These are phyloP conservation scores for Rhinichthys klamathensis DNA, from an alignment of 2,113 vertebrate species.

Conservation along the genomic window DNA sequence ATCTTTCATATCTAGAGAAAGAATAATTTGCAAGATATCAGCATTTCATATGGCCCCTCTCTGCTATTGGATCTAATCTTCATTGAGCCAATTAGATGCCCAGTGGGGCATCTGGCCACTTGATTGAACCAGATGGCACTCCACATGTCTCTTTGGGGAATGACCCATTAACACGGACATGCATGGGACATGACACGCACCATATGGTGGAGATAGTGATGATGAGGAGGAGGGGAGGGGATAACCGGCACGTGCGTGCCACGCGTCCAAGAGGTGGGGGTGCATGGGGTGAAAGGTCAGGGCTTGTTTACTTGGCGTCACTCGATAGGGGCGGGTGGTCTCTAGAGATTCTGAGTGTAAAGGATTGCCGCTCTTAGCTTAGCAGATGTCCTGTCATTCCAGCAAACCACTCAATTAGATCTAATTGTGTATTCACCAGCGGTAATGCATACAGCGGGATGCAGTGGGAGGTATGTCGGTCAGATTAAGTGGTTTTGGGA, in stretches of 20 bases:
- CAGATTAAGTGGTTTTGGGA: not conserved
- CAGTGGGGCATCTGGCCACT: constrained; percentile 64
- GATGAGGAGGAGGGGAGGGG: constrained; percentile 51
- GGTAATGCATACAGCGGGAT: not conserved
- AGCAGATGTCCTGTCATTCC: constrained; percentile 71
- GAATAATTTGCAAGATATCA: constrained; percentile 5
- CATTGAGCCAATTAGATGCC: constrained; percentile 76
- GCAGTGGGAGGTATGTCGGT: not conserved
- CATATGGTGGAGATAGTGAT: constrained; percentile 54
- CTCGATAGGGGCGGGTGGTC: constrained; percentile 57
- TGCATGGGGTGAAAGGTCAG: constrained; percentile 61
- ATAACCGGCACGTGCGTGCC: constrained; percentile 66
- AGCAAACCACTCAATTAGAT: constrained; percentile 18
- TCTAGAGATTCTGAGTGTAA: constrained; percentile 58
- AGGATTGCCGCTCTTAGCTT: constrained; percentile 57
- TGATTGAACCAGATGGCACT: constrained; percentile 72
- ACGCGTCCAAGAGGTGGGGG: constrained; percentile 35
- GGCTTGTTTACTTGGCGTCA: constrained; percentile 67
- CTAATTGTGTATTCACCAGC: constrained; percentile 21
- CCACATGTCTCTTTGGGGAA: constrained; percentile 57
- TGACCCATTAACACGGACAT: constrained; percentile 56
- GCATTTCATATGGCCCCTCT: constrained; percentile 4
- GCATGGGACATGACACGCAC: constrained; percentile 32
- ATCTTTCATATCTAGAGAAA: not conserved
- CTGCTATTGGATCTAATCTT: constrained; percentile 67